Conservation (phyloP, 2,888 invertebrate species). For the Drosophila suboccidentalis region DNA sequence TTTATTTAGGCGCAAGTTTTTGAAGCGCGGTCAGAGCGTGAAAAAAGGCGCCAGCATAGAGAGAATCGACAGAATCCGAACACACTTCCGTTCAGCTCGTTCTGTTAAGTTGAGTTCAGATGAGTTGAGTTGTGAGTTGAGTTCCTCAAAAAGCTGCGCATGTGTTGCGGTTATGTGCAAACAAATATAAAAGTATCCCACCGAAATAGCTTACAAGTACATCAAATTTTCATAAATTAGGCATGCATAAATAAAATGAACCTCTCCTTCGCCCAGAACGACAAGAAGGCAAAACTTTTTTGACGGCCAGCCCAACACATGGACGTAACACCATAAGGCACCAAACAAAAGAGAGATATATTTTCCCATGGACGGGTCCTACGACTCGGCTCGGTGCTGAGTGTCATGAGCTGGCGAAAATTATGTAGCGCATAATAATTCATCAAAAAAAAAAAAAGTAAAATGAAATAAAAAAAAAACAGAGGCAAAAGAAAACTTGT, state of each 20-base stretch:
- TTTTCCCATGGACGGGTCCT: neutral
- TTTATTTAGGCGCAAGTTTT: slow-evolving; percentile 81
- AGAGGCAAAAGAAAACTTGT: slow-evolving; percentile 6
- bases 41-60: slow-evolving; percentile 44
- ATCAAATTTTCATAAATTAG: slow-evolving; percentile 81
- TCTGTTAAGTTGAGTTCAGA: slow-evolving; percentile 8
- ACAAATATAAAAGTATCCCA: slow-evolving; percentile 79
- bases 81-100: slow-evolving; percentile 20
- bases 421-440: slow-evolving; percentile 78
- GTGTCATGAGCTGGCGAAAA: slow-evolving; percentile 77
- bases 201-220: slow-evolving; percentile 80
- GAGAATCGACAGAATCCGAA: slow-evolving; percentile 27
- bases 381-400: slow-evolving; percentile 22
- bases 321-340: slow-evolving; percentile 41
- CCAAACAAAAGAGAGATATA: slow-evolving; percentile 20
- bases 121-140: slow-evolving; percentile 12
- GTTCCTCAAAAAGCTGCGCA: slow-evolving; percentile 47
- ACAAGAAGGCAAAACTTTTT: slow-evolving; percentile 56
- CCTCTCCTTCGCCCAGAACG: slow-evolving; percentile 20
- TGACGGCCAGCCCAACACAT: slow-evolving; percentile 56
- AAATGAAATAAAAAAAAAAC: slow-evolving; percentile 35
- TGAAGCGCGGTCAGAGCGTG: slow-evolving; percentile 66
- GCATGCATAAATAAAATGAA: slow-evolving; percentile 76
- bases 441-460: slow-evolving; percentile 59
- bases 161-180: slow-evolving; percentile 78